Evolutionary conservation across 2,888 invertebrate species (phyloP), one percentile per base, ranked within the genome.

Genomic region (Drosophila atroscutellata): DNA sequence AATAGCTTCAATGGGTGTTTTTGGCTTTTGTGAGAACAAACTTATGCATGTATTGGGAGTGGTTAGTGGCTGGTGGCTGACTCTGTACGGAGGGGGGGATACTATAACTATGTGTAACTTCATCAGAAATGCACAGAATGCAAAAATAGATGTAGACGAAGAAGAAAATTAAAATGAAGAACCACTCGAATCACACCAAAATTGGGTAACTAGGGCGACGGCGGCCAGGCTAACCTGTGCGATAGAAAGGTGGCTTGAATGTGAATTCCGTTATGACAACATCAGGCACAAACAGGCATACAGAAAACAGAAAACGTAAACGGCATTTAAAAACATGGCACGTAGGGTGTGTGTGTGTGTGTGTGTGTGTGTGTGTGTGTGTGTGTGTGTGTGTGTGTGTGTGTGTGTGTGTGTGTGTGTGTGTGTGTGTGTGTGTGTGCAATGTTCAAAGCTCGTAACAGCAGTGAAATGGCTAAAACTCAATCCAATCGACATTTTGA

Each of bases 221-320:
- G 39, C 30, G 15, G 18, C 2, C 72, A 28, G 52, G 51, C 26
- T 54, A 52, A 45, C 36, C 50, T 39, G 56, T 51, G 5, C 36
- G 39, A 26, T 73, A 71, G 63, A 66, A 82, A 72, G 56, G 56
- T 42, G 56, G 36, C 70, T 67, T 69, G 47, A 60, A 73, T 73
- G 50, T 52, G 51, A 65, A 66, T 72, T 42, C 80, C 83, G 72
- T 72, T 81, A 85, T 85, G 86, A 67, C 83, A 75, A 72, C 75
- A 70, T 63, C 74, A 37, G 50, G 32, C 42, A 28, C 34, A 59
- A 13, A 30, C 34, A 36, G 13, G 8, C 30, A 2, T 2, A 30
- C 30, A 30, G 30, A 30, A 34, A 55, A 30, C 34, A 36, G 13
- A 24, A 34, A 55, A 26, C 34, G 52, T 54, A 61, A 60, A 50